Evolutionary conservation across 2,797 vertebrate species (phyloP).

Genomic region (Eutrigla gurnardus): DNA sequence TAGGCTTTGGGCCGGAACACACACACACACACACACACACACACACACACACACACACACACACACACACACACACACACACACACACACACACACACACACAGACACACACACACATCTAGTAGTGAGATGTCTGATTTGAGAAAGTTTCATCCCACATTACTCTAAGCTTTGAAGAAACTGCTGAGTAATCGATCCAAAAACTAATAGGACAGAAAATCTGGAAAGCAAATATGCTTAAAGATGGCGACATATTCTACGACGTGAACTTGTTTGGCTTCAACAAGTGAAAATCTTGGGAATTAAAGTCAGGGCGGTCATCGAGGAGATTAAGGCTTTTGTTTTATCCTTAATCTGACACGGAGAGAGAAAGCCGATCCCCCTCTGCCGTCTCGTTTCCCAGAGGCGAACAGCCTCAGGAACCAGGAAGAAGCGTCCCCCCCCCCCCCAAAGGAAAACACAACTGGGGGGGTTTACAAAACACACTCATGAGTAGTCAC

Average conservation of each 20-base stretch:
- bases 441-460: conserved; percentile 63
- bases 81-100: conserved; percentile 46
- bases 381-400: conserved; percentile 22
- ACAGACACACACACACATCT: conserved; percentile 34
- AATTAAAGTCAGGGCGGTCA: conserved; percentile 26
- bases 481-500: conserved; percentile 64
- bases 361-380: conserved; percentile 37
- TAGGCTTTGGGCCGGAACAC: conserved; percentile 53
- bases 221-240: conserved; percentile 25
- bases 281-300: conserved; percentile 39
- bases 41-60: conserved; percentile 34
- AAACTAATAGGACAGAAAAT: conserved; percentile 20
- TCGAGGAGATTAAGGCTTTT: conserved; percentile 50
- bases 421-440: conserved; percentile 54
- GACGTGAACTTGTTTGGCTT: conserved; percentile 9
- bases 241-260: conserved; percentile 14
- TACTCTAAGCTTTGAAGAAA: conserved; percentile 55
- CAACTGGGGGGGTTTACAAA: conserved; percentile 59
- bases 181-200: conserved; percentile 40
- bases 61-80: conserved; percentile 43
- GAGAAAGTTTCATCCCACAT: conserved; percentile 52
- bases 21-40: conserved; percentile 40
- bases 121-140: conserved; percentile 47
- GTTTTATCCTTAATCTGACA: conserved; percentile 56
- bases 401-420: conserved; percentile 25